Conservation (phyloP, 37 sponge, comb jelly and placozoan genomes). For the Theonella swinhoei region DNA sequence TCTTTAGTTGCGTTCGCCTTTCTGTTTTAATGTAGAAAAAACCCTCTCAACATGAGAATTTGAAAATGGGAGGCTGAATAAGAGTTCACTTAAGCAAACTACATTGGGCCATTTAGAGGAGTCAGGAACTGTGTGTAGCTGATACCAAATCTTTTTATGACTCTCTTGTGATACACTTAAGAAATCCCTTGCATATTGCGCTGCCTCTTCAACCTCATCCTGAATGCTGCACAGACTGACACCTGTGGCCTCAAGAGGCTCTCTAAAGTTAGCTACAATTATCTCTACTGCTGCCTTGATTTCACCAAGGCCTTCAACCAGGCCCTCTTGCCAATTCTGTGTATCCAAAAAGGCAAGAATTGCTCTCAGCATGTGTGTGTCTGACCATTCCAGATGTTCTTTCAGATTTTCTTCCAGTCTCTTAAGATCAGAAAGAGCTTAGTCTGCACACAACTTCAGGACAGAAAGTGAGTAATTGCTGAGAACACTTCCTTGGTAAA, state of each 20-base stretch:
- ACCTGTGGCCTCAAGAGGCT: conserved; percentile 47
- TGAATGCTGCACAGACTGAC: neutral
- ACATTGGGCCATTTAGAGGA: conserved; percentile 31
- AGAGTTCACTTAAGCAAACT: conserved; percentile 26
- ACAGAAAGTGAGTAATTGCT: conserved; percentile 6
- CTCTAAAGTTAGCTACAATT: conserved; percentile 23
- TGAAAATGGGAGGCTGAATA: conserved; percentile 46
- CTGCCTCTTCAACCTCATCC: conserved; percentile 52
- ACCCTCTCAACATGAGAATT: conserved; percentile 17
- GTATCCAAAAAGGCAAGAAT: conserved; percentile 52
- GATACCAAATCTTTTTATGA: conserved; percentile 8
- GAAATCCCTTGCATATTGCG: conserved; percentile 37
- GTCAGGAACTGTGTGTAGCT: conserved; percentile 30
- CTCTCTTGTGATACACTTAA: neutral
- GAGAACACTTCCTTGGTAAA: conserved; percentile 48
- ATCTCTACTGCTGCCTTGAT: conserved; percentile 42
- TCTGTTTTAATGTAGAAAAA: conserved; percentile 28
- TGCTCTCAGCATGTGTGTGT: conserved; percentile 40
- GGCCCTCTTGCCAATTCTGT: conserved; percentile 19
- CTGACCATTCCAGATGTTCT: conserved; percentile 43
- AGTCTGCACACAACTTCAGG: neutral
- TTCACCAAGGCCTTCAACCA: conserved; percentile 5
- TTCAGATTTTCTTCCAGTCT: conserved; percentile 39
- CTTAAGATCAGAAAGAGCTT: conserved; percentile 25
- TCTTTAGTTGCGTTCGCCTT: conserved; percentile 9